Conservation (phyloP, 2,888 invertebrate genomes). For the Heliothis peltigera region DNA sequence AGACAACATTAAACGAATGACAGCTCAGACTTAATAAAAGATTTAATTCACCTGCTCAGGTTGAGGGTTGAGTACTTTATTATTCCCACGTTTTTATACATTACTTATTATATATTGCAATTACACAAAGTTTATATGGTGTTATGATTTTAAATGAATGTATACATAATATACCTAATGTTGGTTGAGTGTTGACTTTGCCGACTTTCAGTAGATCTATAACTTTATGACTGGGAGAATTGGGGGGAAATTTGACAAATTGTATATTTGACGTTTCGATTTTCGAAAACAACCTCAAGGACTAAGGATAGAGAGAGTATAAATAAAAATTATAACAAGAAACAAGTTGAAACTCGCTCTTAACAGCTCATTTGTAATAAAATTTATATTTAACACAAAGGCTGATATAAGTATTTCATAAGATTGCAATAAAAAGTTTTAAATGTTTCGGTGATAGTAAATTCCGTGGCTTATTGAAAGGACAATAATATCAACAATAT, state of each 20-base stretch:
- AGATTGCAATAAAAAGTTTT: not conserved
- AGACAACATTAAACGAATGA: no score
- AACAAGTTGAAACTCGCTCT: not conserved
- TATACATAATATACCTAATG: no score
- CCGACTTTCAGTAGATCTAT: not conserved
- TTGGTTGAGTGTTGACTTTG: no score
- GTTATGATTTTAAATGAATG: no score
- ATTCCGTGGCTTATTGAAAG: constrained; percentile 3
- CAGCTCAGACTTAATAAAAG: no score
- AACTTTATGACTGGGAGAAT: not conserved
- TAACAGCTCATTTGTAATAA: not conserved
- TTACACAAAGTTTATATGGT: no score
- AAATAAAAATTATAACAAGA: not conserved
- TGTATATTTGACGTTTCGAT: not conserved
- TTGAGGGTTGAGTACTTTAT: no score
- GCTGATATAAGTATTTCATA: not conserved
- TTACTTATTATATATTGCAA: no score
- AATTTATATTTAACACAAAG: not conserved
- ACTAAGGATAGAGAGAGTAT: not conserved
- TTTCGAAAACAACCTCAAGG: not conserved
- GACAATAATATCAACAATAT: no score
- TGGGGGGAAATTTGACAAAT: not conserved
- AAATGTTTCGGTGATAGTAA: constrained; percentile 71
- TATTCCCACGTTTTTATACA: no score
- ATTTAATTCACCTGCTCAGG: no score